phyloP scores from a whole-genome alignment of 2,113 vertebrate genomes.

The Climacteris rufus region DNA sequence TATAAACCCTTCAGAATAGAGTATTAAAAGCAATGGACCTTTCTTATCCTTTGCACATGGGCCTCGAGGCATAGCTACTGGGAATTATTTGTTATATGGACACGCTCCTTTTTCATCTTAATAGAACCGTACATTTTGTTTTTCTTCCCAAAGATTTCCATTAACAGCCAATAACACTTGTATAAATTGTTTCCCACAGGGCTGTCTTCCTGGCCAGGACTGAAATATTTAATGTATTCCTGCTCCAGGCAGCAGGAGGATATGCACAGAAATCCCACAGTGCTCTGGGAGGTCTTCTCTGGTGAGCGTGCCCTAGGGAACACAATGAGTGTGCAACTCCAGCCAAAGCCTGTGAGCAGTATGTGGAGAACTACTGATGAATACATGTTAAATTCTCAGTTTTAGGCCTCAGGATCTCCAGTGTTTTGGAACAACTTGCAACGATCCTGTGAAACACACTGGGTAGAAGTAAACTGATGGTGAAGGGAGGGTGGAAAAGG shows the following conservation, averaged over 20 bases:
- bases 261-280: not conserved
- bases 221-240: not conserved
- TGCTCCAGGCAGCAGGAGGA: not conserved
- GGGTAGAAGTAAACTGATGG: not conserved
- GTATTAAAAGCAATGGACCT: not conserved
- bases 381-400: not conserved
- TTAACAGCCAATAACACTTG: not conserved
- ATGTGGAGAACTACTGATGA: not conserved
- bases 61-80: not conserved
- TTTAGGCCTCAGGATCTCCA: not conserved
- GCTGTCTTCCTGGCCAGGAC: not conserved
- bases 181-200: not conserved
- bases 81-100: not conserved
- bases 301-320: not conserved
- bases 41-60: not conserved
- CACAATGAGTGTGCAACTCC: fast-evolving
- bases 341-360: not conserved
- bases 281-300: not conserved
- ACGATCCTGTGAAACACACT: not conserved
- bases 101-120: not conserved
- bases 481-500: not conserved
- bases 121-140: not conserved
- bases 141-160: not conserved
- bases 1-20: not conserved
- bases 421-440: not conserved